Conservation (phyloP, 1,140 invertebrate species). For the Drosophila funebris region DNA sequence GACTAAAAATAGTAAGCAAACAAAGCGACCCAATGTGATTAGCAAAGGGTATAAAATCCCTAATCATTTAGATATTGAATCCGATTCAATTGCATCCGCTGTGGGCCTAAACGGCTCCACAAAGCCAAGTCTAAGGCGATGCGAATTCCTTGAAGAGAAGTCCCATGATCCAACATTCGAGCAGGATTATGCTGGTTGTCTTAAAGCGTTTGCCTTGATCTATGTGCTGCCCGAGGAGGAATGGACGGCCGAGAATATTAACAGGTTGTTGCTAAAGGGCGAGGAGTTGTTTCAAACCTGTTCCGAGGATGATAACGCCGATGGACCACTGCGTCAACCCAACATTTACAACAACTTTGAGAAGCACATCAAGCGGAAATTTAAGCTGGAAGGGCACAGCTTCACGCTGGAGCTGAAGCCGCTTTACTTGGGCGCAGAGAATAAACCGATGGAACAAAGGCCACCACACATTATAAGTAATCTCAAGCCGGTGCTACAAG, state of each 20-base stretch:
- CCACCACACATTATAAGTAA: conserved; percentile 35
- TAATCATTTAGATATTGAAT: neutral
- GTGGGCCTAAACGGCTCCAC: conserved; percentile 36
- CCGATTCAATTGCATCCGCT: conserved; percentile 41
- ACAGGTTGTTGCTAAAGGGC: conserved; percentile 61
- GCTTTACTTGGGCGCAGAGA: conserved; percentile 20
- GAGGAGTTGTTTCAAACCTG: conserved; percentile 35
- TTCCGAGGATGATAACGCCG: conserved; percentile 7
- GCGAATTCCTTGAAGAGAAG: neutral
- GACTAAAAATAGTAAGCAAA: neutral
- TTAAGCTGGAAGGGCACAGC: conserved; percentile 52
- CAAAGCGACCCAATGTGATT: neutral
- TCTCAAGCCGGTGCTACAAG: conserved; percentile 32
- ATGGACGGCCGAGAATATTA: conserved; percentile 58
- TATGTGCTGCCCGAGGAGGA: conserved; percentile 68
- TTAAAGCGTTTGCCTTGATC: conserved; percentile 71
- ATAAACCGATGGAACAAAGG: neutral
- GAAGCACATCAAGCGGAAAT: conserved; percentile 46
- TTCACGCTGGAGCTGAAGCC: conserved; percentile 66
- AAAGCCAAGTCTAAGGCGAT: neutral
- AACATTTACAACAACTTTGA: conserved; percentile 21
- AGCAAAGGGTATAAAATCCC: neutral
- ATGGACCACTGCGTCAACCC: neutral
- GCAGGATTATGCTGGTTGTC: conserved; percentile 43
- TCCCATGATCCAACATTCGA: neutral